These are phyloP conservation scores for Myrmophylax atrothorax DNA, from an alignment of 2,113 vertebrate species.

Conservation along the genomic window DNA sequence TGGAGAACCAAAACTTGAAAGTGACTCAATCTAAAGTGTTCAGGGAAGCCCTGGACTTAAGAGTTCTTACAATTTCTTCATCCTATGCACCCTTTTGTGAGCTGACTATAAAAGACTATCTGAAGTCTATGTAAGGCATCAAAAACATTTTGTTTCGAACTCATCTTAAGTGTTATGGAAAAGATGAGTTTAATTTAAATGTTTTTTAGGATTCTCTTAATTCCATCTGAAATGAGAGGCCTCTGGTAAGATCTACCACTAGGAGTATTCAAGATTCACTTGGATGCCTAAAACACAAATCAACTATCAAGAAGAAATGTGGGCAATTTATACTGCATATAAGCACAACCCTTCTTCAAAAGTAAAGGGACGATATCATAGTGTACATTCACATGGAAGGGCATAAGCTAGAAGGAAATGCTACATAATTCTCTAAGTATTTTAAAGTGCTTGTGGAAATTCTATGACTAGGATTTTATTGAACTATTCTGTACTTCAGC, in stretches of 20 bases:
- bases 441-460: neutral
- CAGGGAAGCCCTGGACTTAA: neutral
- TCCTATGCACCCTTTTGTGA: neutral
- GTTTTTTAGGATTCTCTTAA: neutral
- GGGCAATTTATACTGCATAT: neutral
- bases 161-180: neutral
- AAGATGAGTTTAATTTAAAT: neutral
- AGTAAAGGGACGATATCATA: neutral
- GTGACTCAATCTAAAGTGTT: neutral
- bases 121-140: neutral
- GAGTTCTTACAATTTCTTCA: neutral
- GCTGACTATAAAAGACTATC: neutral
- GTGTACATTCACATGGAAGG: neutral
- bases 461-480: neutral
- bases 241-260: neutral
- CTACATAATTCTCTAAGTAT: neutral
- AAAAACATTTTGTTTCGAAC: neutral
- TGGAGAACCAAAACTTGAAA: neutral
- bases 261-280: neutral
- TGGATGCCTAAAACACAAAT: neutral
- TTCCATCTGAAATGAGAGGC: neutral
- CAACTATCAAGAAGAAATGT: neutral
- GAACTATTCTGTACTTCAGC: neutral
- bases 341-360: neutral
- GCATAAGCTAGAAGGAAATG: neutral